phyloP scores from a whole-genome alignment of 2,113 vertebrate genomes.

The Erpornis zantholeuca region DNA sequence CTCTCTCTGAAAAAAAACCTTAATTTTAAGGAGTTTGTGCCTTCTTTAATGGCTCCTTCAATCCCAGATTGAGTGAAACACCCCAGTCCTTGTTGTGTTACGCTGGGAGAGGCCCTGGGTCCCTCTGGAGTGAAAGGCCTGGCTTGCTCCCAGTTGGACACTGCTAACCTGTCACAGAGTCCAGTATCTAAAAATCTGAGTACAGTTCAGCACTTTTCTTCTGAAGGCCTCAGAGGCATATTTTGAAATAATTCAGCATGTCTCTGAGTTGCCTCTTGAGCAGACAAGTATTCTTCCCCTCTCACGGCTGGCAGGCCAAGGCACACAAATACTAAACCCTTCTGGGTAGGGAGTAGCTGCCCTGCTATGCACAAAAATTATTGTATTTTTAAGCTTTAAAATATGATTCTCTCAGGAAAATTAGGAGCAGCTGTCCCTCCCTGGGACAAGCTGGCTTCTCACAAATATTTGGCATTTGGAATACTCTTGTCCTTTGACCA shows the following conservation, averaged over 20 bases:
- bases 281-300: conserved; percentile 42
- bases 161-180: not conserved
- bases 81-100: not conserved
- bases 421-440: conserved; percentile 63
- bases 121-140: not conserved
- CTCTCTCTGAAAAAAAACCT: not conserved
- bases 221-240: conserved; percentile 19
- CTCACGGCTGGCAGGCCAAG: conserved; percentile 49
- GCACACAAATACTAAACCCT: conserved; percentile 57
- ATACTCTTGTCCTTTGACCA: conserved; percentile 42
- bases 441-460: conserved; percentile 54
- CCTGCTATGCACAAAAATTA: conserved; percentile 60
- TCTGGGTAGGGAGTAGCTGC: conserved; percentile 62
- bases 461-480: conserved; percentile 52
- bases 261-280: not conserved
- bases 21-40: not conserved
- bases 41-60: not conserved
- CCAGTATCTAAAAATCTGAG: not conserved
- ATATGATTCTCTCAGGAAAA: conserved; percentile 55
- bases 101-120: not conserved
- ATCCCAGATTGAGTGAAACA: not conserved
- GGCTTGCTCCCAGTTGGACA: not conserved
- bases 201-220: not conserved
- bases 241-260: conserved; percentile 38
- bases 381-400: conserved; percentile 66